A percentile compares a stretch with the other conserved stretches of the same genome.
Evolutionary conservation across 2,113 vertebrate genomes (phyloP).

Genomic region (Coreoperca whiteheadi): DNA sequence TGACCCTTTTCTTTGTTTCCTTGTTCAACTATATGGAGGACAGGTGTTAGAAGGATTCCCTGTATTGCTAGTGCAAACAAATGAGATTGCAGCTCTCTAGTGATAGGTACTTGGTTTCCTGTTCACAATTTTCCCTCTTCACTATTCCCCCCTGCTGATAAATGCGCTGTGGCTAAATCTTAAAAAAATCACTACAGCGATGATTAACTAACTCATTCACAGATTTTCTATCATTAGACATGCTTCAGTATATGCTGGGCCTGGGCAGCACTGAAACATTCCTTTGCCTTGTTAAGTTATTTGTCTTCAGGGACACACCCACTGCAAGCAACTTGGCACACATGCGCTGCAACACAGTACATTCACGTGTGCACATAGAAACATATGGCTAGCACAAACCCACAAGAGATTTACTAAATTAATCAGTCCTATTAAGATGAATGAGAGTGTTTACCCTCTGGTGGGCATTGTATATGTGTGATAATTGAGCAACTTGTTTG

Average conservation of each 20-base stretch:
- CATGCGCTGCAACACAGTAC: neutral
- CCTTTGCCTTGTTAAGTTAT: conserved; percentile 11
- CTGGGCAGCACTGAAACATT: neutral
- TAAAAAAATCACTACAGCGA: conserved; percentile 12
- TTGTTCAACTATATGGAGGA: neutral
- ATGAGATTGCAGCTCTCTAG: neutral
- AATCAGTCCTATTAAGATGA: conserved; percentile 42
- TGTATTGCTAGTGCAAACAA: neutral
- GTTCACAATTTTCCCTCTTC: neutral
- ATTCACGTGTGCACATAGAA: neutral
- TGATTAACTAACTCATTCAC: conserved; percentile 41
- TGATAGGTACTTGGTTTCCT: neutral
- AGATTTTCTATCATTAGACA: conserved; percentile 14
- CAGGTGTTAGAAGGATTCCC: neutral
- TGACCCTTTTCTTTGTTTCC: neutral
- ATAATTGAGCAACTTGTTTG: conserved; percentile 67
- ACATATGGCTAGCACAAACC: neutral
- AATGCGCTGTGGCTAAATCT: conserved; percentile 8
- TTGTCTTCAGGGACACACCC: neutral
- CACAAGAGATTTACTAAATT: conserved; percentile 30
- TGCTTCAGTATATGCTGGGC: neutral
- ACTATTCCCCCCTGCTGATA: conserved; percentile 2
- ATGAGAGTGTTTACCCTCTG: conserved; percentile 36
- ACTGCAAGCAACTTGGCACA: neutral
- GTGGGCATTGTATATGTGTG: conserved; percentile 39